Conservation (phyloP, 2,797 vertebrate species). For the Hafferia zeledoni region DNA sequence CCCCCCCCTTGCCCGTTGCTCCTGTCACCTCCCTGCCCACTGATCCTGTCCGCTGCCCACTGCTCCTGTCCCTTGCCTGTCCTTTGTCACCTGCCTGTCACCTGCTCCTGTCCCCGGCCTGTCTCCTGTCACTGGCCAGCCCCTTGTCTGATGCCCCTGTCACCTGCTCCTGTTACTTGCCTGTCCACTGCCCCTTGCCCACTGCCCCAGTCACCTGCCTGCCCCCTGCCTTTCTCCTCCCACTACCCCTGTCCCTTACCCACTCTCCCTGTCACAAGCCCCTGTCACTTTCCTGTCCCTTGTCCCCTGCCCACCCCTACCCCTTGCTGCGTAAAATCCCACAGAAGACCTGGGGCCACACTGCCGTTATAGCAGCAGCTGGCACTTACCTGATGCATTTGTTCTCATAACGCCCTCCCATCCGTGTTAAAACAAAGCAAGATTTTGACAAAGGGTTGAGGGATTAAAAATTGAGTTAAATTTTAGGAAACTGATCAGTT, state of each 20-base stretch:
- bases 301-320: rapidly evolving
- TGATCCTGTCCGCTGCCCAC: no score
- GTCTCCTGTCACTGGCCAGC: neutral
- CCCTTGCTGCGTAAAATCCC: rapidly evolving
- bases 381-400: rapidly evolving
- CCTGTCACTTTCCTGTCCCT: neutral
- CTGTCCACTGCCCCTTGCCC: neutral
- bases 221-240: neutral
- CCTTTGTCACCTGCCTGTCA: neutral
- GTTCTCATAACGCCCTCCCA: rapidly evolving
- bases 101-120: no score
- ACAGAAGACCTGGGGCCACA: rapidly evolving
- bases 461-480: neutral
- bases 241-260: neutral
- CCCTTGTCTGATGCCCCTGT: neutral
- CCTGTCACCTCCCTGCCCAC: no score
- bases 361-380: neutral
- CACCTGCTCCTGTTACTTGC: no score
- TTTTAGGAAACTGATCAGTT: neutral
- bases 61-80: neutral
- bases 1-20: no score
- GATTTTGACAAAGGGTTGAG: neutral
- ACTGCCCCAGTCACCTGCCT: neutral
- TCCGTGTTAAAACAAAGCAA: rapidly evolving
- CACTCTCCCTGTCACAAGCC: neutral